Evolutionary conservation across 2,797 vertebrate genomes (phyloP).

Genomic region (Enteromius treurensis): DNA sequence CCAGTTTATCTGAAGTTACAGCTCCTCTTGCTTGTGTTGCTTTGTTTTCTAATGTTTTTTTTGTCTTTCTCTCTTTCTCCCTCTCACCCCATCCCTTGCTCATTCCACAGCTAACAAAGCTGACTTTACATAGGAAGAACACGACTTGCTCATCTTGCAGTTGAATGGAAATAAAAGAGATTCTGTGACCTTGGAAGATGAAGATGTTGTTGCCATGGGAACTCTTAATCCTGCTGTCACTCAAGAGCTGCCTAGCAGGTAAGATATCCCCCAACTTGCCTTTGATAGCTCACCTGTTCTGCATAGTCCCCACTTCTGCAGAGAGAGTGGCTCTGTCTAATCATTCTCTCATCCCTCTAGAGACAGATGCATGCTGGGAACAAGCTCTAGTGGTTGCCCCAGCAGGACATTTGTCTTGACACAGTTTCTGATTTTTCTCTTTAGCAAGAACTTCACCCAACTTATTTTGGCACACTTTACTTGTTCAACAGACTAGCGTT

Average conservation of each 20-base stretch:
- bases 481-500: slow-evolving; percentile 2
- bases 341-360: slow-evolving; percentile 54
- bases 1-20: slow-evolving; percentile 66
- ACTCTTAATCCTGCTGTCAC: slow-evolving; percentile 91
- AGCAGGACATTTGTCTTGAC: slow-evolving; percentile 41
- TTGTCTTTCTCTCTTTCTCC: neutral
- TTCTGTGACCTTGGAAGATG: slow-evolving; percentile 90
- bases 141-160: slow-evolving; percentile 66
- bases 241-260: slow-evolving; percentile 88
- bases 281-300: slow-evolving; percentile 82
- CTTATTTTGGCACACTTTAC: neutral
- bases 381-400: neutral
- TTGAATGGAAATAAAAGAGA: slow-evolving; percentile 75
- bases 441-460: slow-evolving; percentile 13
- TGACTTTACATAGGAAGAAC: slow-evolving; percentile 71
- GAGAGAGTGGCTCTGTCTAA: slow-evolving; percentile 51
- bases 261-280: slow-evolving; percentile 76
- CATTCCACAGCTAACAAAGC: slow-evolving; percentile 70
- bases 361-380: slow-evolving; percentile 45
- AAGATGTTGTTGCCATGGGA: slow-evolving; percentile 95
- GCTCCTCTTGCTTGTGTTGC: slow-evolving; percentile 26
- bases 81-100: slow-evolving; percentile 50
- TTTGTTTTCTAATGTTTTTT: slow-evolving; percentile 37
- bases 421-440: slow-evolving; percentile 22
- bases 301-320: slow-evolving; percentile 65